Evolutionary conservation across 37 sponge, comb jelly and placozoan genomes (phyloP).

Genomic region (Sycon ciliatum): DNA sequence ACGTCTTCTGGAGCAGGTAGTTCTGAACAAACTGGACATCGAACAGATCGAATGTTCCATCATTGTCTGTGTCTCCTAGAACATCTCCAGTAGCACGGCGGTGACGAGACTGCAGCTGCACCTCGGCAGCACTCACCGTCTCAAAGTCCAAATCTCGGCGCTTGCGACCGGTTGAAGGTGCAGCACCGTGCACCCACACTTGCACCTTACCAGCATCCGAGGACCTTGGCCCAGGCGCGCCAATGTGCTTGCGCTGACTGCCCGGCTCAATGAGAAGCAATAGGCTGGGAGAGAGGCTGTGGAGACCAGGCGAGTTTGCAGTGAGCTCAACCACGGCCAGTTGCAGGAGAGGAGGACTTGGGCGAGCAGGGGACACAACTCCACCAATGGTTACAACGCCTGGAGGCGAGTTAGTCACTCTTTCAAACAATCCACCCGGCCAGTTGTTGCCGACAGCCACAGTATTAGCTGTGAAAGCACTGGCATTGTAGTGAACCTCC

Average conservation of each 20-base stretch:
- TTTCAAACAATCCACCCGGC: conserved; percentile 11
- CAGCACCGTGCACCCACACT: too few species aligned
- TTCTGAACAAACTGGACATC: too few species aligned
- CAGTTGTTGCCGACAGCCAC: background rate
- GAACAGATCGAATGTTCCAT: too few species aligned
- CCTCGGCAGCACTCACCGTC: too few species aligned
- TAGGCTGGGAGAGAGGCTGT: background rate
- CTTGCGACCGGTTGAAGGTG: too few species aligned
- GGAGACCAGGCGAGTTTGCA: background rate
- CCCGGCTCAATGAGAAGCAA: background rate
- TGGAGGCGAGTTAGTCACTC: background rate
- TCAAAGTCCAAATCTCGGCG: too few species aligned
- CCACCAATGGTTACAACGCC: conserved; percentile 15
- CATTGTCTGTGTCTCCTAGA: too few species aligned
- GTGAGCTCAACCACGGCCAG: background rate
- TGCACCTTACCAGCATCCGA: conserved; percentile 1
- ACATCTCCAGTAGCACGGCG: too few species aligned
- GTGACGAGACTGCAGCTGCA: too few species aligned
- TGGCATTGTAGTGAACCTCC: background rate
- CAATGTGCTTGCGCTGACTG: background rate
- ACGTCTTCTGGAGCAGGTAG: too few species aligned
- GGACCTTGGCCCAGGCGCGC: background rate
- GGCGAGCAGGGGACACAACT: background rate
- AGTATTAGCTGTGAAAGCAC: background rate
- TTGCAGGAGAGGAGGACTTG: background rate